These are phyloP conservation scores for Leptinotarsa lineolata DNA, from an alignment of 1,140 invertebrate genomes.

Conservation along the genomic window DNA sequence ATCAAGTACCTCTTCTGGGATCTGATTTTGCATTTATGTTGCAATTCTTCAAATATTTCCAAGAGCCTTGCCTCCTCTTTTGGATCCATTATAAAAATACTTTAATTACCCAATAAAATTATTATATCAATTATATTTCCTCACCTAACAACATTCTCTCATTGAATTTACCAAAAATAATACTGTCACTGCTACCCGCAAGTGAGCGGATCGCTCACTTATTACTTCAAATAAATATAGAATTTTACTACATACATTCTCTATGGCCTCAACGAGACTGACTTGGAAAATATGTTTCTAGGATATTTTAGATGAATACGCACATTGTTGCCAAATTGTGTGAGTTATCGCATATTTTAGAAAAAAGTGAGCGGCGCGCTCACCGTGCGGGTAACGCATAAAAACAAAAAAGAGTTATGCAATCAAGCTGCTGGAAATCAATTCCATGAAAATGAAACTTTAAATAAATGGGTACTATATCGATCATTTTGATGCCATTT, in stretches of 20 bases:
- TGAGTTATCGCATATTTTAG: background rate
- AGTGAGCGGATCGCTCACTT: too few species aligned
- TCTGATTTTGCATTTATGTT: background rate
- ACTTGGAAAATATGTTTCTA: background rate
- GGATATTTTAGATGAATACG: background rate
- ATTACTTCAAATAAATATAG: too few species aligned
- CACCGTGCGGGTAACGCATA: background rate
- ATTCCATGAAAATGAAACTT: too few species aligned
- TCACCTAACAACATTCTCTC: too few species aligned
- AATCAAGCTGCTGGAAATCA: too few species aligned
- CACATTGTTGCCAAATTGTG: too few species aligned
- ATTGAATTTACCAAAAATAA: too few species aligned
- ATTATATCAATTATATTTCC: too few species aligned
- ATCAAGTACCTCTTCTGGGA: slow-evolving; percentile 7
- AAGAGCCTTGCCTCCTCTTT: background rate
- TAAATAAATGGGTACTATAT: too few species aligned
- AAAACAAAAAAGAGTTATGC: too few species aligned
- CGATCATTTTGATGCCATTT: too few species aligned
- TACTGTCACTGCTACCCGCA: too few species aligned
- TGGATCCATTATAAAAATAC: background rate
- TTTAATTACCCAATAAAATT: background rate
- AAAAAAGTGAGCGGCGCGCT: slow-evolving; percentile 4
- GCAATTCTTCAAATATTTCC: slow-evolving; percentile 5
- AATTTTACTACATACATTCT: background rate
- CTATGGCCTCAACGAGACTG: background rate